Evolutionary conservation across 2,797 vertebrate species (phyloP), one percentile per base, ranked within the genome.

Genomic region (Karalla daura): DNA sequence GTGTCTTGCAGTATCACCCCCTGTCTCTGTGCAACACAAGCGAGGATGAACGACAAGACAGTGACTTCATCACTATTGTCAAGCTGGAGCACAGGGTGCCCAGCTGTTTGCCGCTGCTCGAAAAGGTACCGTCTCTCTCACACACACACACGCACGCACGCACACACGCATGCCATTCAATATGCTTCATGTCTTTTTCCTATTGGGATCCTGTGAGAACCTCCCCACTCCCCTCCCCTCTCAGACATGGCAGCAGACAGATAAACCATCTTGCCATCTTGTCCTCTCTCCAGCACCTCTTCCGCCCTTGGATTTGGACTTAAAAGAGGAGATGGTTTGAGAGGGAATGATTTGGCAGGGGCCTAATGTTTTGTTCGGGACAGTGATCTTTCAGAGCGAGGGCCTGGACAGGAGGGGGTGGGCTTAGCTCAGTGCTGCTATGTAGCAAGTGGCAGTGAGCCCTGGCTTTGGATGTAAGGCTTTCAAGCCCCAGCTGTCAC

Each of bases 1-100:
- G 43, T 64, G 28, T 63, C 23, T 64, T 40, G 62, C 93, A 99
- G 97, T 99, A 96, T 84, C 98, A 99, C 87, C 98, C 98, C 0
- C 80, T 99, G 66, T 98, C 95, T 86, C 93, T 99, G 86, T 99
- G 98, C 92, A 99, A 99, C 87, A 96, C 96, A 74, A 99, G 98
- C 1, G 97, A 99, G 55, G 97, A 99, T 61, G 97, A 99, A 27
- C 94, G 95, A 36, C 95, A 95, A 2, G 96, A 97, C 17, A 94
- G 90, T 0, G 94, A 92, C 63, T 98, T 98, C 88, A 95, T 99
- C 94, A 96, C 95, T 89, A 98, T 99, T 2, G 96, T 99, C 91
- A 99, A 99, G 87, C 95, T 99, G 80, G 97, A 96, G 36, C 94
- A 93, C 72, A 94, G 95, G 74, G 95, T 94, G 12, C 94, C 91